These are phyloP conservation scores for Motacilla tschutschensis DNA, from an alignment of 2,113 vertebrate species.

Conservation along the genomic window DNA sequence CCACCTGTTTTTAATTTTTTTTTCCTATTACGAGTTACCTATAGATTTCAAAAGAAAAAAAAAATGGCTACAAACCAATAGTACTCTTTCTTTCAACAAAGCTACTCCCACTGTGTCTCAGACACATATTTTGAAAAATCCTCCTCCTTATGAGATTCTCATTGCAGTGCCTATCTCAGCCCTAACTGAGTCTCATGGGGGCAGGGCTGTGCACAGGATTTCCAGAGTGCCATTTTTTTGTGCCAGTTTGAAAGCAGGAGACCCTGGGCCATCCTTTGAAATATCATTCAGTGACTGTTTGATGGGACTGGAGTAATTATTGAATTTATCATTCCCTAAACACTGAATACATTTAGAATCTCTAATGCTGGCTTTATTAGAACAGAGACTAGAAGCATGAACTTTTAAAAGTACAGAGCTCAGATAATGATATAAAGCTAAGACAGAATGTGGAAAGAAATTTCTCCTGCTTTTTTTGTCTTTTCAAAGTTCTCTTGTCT, in stretches of 20 bases:
- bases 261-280: neutral
- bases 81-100: neutral
- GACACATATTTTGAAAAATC: neutral
- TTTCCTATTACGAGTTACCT: neutral
- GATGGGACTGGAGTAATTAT: neutral
- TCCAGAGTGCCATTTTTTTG: neutral
- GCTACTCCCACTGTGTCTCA: neutral
- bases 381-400: neutral
- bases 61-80: neutral
- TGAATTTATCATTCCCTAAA: neutral
- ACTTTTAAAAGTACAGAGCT: neutral
- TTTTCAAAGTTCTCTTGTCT: neutral
- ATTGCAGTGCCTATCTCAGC: neutral
- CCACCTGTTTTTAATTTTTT: rapidly evolving
- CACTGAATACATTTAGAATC: neutral
- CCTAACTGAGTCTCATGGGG: neutral
- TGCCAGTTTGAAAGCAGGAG: neutral
- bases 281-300: neutral
- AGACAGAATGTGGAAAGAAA: neutral
- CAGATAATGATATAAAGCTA: neutral
- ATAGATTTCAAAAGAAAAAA: neutral
- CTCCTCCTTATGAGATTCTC: neutral
- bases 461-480: neutral
- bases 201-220: neutral
- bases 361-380: neutral